Conservation (phyloP, 2,888 invertebrate genomes). For the Watsonalla binaria region DNA sequence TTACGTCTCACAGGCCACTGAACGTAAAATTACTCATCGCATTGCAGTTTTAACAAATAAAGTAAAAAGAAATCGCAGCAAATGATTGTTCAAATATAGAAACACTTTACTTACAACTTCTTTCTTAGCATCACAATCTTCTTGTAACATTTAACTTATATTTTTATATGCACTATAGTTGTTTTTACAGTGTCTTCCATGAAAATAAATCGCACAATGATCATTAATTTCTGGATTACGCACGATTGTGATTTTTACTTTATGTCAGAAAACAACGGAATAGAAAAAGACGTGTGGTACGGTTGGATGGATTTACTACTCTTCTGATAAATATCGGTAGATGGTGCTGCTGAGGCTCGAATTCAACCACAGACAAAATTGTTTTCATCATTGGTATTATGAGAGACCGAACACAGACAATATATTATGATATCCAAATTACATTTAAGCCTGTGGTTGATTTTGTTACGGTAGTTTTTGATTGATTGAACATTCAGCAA, state of each 20-base stretch:
- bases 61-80: conserved; percentile 45
- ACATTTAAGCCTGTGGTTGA: not conserved
- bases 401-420: conserved; percentile 33
- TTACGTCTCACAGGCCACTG: not conserved
- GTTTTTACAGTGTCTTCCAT: conserved; percentile 37
- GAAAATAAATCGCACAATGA: conserved; percentile 37
- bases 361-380: conserved; percentile 45
- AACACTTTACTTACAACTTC: conserved; percentile 51
- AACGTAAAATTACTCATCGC: not conserved
- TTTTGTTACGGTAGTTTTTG: too few species aligned
- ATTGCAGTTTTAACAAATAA: conserved; percentile 5
- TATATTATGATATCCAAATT: not conserved
- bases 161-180: conserved; percentile 41
- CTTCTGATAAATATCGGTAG: conserved; percentile 38
- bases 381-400: conserved; percentile 20
- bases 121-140: conserved; percentile 27
- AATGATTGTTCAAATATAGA: conserved; percentile 34
- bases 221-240: conserved; percentile 43
- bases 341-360: conserved; percentile 41
- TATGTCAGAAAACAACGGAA: conserved; percentile 68
- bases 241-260: conserved; percentile 35
- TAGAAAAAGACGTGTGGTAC: conserved; percentile 64
- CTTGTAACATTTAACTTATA: conserved; percentile 26
- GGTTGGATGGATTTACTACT: conserved; percentile 44
- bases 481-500: too few species aligned